phyloP scores from a whole-genome alignment of 2,113 vertebrate species.

The Lipotes vexillifer region DNA sequence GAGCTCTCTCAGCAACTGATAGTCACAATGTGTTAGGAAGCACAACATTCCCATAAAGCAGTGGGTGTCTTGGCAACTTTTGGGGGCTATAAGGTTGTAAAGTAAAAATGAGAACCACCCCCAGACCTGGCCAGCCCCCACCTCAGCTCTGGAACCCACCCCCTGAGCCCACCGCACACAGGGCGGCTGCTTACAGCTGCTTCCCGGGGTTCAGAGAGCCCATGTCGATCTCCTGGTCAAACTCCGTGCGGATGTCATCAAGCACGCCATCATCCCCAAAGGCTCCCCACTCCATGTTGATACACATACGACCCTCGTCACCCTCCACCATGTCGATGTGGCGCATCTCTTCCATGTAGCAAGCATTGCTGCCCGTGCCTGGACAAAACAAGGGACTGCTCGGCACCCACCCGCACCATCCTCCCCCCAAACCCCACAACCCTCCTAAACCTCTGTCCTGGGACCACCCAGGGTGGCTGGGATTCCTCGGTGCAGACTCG shows the following conservation, averaged over 20 bases:
- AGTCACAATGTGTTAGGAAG: neutral
- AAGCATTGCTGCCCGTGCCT: conserved; percentile 96
- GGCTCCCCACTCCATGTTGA: conserved; percentile 98
- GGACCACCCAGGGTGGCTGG: neutral
- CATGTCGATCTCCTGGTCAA: conserved; percentile 93
- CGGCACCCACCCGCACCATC: rapidly evolving
- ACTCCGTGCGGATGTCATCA: conserved; percentile 90
- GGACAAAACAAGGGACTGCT: neutral
- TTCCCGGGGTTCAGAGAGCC: conserved; percentile 96
- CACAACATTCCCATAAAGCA: neutral
- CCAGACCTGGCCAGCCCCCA: neutral
- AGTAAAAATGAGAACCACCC: neutral
- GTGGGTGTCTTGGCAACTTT: neutral
- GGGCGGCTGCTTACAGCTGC: conserved; percentile 88
- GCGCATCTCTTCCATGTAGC: conserved; percentile 99
- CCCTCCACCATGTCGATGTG: conserved; percentile 93
- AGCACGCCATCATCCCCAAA: conserved; percentile 92
- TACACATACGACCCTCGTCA: conserved; percentile 95
- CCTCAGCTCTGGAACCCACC: neutral
- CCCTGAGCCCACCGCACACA: neutral
- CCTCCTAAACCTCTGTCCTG: neutral
- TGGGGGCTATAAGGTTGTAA: neutral
- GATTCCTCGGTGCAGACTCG: neutral
- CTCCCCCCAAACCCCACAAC: neutral
- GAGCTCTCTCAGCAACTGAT: neutral